Percentiles rank a stretch among this genome's conserved stretches.
Evolutionary conservation across 1,140 invertebrate genomes (phyloP).

Genomic region (Drosophila tani): DNA sequence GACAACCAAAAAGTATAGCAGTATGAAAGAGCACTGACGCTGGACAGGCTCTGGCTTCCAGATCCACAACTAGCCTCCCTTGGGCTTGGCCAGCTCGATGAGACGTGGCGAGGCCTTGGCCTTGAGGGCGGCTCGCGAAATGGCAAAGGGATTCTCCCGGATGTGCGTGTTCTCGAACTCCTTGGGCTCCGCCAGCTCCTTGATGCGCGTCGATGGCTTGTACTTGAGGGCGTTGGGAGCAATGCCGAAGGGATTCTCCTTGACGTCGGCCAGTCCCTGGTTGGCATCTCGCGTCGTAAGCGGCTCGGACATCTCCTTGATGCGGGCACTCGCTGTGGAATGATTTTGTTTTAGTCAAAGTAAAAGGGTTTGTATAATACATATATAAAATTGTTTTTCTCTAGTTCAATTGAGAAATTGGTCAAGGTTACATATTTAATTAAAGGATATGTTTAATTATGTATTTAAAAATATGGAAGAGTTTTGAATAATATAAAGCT

Average conservation of each 20-base stretch:
- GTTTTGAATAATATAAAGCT: not conserved
- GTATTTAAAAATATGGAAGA: not conserved
- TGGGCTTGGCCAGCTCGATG: slow-evolving; percentile 85
- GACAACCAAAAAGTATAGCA: slow-evolving; percentile 1
- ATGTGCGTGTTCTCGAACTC: slow-evolving; percentile 79
- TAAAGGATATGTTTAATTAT: not conserved
- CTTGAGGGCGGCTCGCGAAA: slow-evolving; percentile 84
- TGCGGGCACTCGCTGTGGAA: slow-evolving; percentile 63
- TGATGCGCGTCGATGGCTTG: slow-evolving; percentile 84
- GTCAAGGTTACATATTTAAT: no score
- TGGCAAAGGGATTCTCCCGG: slow-evolving; percentile 75
- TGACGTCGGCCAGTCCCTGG: slow-evolving; percentile 55
- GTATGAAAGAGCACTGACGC: not conserved
- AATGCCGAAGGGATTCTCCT: slow-evolving; percentile 75
- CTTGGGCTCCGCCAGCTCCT: slow-evolving; percentile 85
- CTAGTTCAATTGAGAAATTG: no score
- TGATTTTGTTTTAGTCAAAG: no score
- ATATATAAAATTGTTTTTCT: no score
- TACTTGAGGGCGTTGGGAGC: slow-evolving; percentile 84
- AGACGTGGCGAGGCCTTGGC: slow-evolving; percentile 85
- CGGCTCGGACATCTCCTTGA: slow-evolving; percentile 70
- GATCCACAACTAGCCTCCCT: slow-evolving; percentile 42
- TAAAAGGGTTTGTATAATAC: no score
- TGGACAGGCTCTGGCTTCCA: not conserved
- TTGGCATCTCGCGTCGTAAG: slow-evolving; percentile 57